Percentiles rank a stretch among this genome's conserved stretches.
These are phyloP conservation scores for Polypterus bichir DNA, from an alignment of 2,113 vertebrate species.

Conservation along the genomic window DNA sequence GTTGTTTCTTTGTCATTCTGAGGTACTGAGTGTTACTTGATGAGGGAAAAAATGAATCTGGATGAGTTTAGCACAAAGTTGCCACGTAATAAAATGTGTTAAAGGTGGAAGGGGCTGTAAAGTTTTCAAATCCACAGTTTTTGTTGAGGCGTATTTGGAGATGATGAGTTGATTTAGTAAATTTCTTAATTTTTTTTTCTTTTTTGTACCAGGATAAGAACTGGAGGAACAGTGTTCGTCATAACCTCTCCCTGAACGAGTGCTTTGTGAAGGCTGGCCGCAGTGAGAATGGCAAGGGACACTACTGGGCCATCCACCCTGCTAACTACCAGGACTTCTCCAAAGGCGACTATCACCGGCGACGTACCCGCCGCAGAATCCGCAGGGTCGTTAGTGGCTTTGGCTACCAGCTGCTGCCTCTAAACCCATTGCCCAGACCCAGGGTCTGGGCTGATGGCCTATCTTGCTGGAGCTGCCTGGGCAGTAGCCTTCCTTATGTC, in stretches of 20 bases:
- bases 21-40: too few relatives aligned
- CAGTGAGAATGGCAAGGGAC: conserved; percentile 66
- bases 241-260: conserved; percentile 66
- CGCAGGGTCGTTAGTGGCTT: conserved; percentile 43
- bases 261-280: conserved; percentile 67
- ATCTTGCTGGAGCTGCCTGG: conserved; percentile 46
- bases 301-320: conserved; percentile 67
- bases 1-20: too few relatives aligned
- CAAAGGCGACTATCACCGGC: conserved; percentile 63
- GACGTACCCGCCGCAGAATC: conserved; percentile 47
- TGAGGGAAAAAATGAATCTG: too few relatives aligned
- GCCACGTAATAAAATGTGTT: too few relatives aligned
- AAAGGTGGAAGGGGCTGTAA: too few relatives aligned
- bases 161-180: too few relatives aligned
- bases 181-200: too few relatives aligned
- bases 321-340: conserved; percentile 60
- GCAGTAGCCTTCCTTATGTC: conserved; percentile 25
- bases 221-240: conserved; percentile 66
- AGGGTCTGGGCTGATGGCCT: conserved; percentile 16
- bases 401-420: conserved; percentile 22
- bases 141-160: too few relatives aligned
- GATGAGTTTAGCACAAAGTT: too few relatives aligned
- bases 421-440: conserved; percentile 23
- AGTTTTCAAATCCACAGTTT: too few relatives aligned
- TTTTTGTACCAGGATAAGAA: conserved; percentile 55